Evolutionary conservation across 1,140 invertebrate species (phyloP), one percentile per base, ranked within the genome.

Genomic region (Centruroides sculpturatus): DNA sequence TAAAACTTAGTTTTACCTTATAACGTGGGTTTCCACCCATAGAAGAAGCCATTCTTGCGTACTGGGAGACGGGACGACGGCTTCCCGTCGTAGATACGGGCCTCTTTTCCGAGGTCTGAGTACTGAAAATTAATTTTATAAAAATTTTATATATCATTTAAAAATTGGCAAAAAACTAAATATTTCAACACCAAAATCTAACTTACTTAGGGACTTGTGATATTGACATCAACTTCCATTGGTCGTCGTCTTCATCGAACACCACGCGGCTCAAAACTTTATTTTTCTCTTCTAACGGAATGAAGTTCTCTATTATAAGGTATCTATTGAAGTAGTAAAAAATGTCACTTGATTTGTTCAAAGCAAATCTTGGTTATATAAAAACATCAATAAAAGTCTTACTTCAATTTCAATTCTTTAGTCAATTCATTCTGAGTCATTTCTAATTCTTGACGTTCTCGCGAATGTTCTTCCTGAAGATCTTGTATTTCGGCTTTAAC

Each of bases 251-350:
- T 68, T 97, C 92, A 73, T 96, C 89, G 74, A 87, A 95, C 35
- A 82, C 78, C 41, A 78, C 67, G 82, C 84, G 68, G 82, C 82
- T 67, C 74, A 83, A 66, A n/a, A 97, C 82, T 67, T 87, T 84
- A 54, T 84, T 82, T 67, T 90, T 86, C 55, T 96, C 90, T 68
- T 92, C 89, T 4, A 82, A 79, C 10, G 94, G 93, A 69, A 99
- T 92, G 73, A 99, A 98, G 75, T 96, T 96, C 69, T 98, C 93
- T 60, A 98, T 93, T 49, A 68, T 66, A 47, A 70, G 48, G 49
- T 65, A 69, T 60, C 59, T 62, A 41, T 47, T 57, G 55, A 34
- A 3, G 59, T 50, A 54, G 59, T 57, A 47, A 36, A 12, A 55
- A 5, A 56, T 67, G 65, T 63, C 8, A 10, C 12, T 13, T 11